Base-by-base conservation (phyloP, 2,113 vertebrate genomes). In the Phasianus colchicus region DNA sequence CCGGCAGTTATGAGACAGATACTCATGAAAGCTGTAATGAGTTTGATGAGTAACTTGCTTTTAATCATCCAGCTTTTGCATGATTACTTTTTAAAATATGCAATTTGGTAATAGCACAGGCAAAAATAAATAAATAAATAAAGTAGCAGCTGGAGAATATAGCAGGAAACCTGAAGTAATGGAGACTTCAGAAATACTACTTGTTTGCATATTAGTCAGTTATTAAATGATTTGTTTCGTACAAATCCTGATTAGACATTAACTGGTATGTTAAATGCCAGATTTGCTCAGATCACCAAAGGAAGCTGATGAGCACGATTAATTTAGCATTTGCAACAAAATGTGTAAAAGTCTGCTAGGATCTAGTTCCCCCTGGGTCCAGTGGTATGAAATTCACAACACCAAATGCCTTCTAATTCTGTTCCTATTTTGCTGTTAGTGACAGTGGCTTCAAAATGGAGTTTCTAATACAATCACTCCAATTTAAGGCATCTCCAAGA, bases 41-140 rank as follows among this genome's bases (percentile, higher is more conserved):
- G 74, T 95, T 92, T 85, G 80, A 96, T 93, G 91, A 95, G 86
- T 90, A 95, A 95, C 93, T 95, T 95, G 84, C 70, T 81, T 95
- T 92, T 90, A 93, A 93, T 95, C 93, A 95, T 81, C 57, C 70
- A 87, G 91, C 34, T 95, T 93, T 93, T 93, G 13, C 81, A 81
- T 95, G 91, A 92, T 84, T 81, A 64, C 66, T 93, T 88, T 90
- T 96, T 90, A 87, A 92, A 95, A 89, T 82, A 87, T 14, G 77
- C 66, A 65, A 50, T 91, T 81, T 95, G 57, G 65, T 95, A 95
- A 89, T 89, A 95, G 83, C 55, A 86, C 21, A 71, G 93, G 66
- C 32, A 91, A 58, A n/a, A n/a, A 55, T 6, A 55, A 55, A 55
- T 10, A 55, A 86, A 81, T 17, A 81, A 83, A 90, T 88, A 72